Evolutionary conservation across 1,140 invertebrate genomes (phyloP).

Genomic region (Lordiphosa stackelbergi): DNA sequence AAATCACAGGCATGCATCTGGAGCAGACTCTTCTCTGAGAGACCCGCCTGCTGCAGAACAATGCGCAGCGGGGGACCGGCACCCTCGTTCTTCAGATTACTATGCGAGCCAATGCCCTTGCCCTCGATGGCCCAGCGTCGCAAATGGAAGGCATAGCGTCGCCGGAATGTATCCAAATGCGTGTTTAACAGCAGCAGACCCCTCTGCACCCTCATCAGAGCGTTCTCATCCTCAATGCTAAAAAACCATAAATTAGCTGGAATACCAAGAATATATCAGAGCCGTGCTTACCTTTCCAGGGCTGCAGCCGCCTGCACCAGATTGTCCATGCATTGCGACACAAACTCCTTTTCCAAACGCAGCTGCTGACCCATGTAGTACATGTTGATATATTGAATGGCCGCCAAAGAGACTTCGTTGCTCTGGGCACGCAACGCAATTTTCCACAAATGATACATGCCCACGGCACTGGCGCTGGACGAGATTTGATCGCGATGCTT

Average conservation of each 20-base stretch:
- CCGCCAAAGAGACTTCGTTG: conserved; percentile 95
- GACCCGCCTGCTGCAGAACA: conserved; percentile 90
- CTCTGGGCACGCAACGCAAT: conserved; percentile 92
- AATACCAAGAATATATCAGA: not conserved
- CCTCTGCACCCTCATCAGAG: conserved; percentile 91
- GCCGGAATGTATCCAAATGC: conserved; percentile 93
- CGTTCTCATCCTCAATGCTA: conserved; percentile 82
- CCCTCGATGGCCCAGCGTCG: conserved; percentile 90
- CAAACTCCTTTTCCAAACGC: conserved; percentile 94
- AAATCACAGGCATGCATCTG: conserved; percentile 89
- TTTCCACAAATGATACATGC: conserved; percentile 95
- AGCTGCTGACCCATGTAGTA: conserved; percentile 94
- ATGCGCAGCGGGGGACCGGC: conserved; percentile 82
- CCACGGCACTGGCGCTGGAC: conserved; percentile 82
- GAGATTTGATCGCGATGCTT: conserved; percentile 77
- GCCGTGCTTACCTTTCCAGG: conserved; percentile 78
- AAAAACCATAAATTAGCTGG: not conserved
- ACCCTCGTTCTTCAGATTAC: conserved; percentile 80
- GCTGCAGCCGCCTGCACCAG: conserved; percentile 87
- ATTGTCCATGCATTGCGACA: conserved; percentile 93
- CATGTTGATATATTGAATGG: conserved; percentile 94
- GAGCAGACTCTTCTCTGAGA: conserved; percentile 86
- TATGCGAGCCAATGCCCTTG: conserved; percentile 84
- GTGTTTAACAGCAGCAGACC: conserved; percentile 91
- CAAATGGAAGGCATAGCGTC: conserved; percentile 91